Conservation (phyloP, 2,797 vertebrate genomes). For the Sphenodon punctatus region DNA sequence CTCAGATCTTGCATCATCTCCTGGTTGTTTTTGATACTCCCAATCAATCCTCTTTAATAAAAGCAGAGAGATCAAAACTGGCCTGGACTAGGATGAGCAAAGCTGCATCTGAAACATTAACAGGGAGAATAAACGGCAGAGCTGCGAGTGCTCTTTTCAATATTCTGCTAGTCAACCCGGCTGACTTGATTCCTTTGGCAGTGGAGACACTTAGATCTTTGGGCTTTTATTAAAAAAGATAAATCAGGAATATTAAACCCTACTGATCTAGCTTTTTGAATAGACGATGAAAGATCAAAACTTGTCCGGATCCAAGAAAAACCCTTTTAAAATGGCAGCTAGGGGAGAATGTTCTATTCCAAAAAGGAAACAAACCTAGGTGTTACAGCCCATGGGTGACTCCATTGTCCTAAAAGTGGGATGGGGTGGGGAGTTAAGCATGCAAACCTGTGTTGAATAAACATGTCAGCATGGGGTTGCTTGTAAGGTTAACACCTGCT, state of each 20-base stretch:
- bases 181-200: neutral
- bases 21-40: neutral
- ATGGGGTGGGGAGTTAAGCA: too few species aligned
- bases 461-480: too few species aligned
- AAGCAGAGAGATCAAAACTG: neutral
- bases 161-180: neutral
- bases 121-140: neutral
- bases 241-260: neutral
- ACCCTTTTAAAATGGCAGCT: slow-evolving; percentile 13
- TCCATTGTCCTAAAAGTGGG: neutral
- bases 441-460: too few species aligned
- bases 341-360: neutral
- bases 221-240: neutral
- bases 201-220: neutral
- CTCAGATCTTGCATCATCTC: neutral
- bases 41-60: neutral
- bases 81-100: neutral
- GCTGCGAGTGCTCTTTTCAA: neutral
- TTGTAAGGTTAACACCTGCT: too few species aligned
- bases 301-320: neutral
- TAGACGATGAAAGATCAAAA: neutral
- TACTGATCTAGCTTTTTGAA: neutral
- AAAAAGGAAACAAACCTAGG: neutral
- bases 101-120: neutral
- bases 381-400: neutral